Conservation (phyloP, 1,140 invertebrate genomes). For the Myzus persicae region DNA sequence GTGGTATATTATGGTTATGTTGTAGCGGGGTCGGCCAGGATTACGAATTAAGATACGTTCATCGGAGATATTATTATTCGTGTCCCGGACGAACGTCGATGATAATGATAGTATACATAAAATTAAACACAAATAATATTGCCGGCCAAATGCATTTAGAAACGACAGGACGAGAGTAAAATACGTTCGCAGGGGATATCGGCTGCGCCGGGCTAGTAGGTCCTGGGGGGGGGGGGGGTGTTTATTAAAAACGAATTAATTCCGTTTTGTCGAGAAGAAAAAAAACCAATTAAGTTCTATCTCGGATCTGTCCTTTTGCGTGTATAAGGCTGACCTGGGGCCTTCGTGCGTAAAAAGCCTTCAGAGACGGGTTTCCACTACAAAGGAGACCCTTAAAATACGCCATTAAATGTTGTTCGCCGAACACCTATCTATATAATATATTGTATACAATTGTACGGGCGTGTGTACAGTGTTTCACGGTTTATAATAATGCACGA, state of each 20-base stretch:
- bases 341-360: not conserved
- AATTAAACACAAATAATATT: not conserved
- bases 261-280: not conserved
- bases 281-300: conserved; percentile 49
- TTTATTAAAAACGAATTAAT: conserved; percentile 52
- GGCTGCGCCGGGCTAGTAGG: no score
- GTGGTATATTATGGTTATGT: no score
- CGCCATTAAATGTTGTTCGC: not conserved
- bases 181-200: not conserved
- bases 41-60: no score
- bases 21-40: no score
- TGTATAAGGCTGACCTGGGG: not conserved
- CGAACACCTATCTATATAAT: not conserved
- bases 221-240: not conserved
- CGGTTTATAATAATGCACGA: no score
- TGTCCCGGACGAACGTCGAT: no score
- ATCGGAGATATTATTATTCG: no score
- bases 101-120: no score
- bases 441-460: not conserved
- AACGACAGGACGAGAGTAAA: not conserved
- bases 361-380: not conserved
- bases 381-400: not conserved
- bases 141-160: not conserved
- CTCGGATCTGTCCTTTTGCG: not conserved
- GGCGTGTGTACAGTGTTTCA: no score